These are phyloP conservation scores for Arothron firmamentum DNA, from an alignment of 2,113 vertebrate species.

Conservation along the genomic window DNA sequence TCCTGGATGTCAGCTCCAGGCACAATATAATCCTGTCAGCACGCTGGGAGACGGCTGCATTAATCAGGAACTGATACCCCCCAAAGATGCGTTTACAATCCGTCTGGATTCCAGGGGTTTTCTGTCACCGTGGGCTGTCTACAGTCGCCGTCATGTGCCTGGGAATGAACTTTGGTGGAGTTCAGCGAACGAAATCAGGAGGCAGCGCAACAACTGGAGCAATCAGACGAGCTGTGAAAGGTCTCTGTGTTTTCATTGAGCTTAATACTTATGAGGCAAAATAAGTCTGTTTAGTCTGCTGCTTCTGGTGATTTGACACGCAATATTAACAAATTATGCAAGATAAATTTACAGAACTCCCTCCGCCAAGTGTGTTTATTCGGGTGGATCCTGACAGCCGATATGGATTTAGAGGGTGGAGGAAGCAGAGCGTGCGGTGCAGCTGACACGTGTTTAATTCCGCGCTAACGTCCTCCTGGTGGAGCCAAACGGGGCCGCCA, in stretches of 20 bases:
- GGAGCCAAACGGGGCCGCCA: conserved; percentile 49
- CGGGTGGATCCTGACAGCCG: conserved; percentile 43
- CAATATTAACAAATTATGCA: not conserved
- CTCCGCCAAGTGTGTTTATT: conserved; percentile 29
- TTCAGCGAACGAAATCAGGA: conserved; percentile 16
- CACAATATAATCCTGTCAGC: conserved; percentile 38
- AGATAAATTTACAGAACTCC: not conserved
- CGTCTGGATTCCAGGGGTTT: conserved; percentile 36
- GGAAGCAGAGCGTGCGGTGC: conserved; percentile 49
- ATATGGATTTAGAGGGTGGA: conserved; percentile 31
- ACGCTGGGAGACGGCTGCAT: conserved; percentile 52
- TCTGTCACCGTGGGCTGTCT: conserved; percentile 45
- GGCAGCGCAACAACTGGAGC: not conserved
- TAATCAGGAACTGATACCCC: conserved; percentile 52
- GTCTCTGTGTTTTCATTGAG: not conserved
- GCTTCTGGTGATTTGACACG: not conserved
- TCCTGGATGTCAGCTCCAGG: conserved; percentile 70
- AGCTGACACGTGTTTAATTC: conserved; percentile 66
- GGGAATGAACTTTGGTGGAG: conserved; percentile 4
- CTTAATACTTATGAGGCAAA: not conserved
- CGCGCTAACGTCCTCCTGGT: conserved; percentile 50
- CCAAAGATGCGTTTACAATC: conserved; percentile 44
- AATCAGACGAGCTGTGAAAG: not conserved
- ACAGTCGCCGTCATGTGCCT: conserved; percentile 20
- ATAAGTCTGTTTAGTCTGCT: not conserved